phyloP scores from a whole-genome alignment of 2,113 vertebrate species.

The cat (Felis catus) region DNA sequence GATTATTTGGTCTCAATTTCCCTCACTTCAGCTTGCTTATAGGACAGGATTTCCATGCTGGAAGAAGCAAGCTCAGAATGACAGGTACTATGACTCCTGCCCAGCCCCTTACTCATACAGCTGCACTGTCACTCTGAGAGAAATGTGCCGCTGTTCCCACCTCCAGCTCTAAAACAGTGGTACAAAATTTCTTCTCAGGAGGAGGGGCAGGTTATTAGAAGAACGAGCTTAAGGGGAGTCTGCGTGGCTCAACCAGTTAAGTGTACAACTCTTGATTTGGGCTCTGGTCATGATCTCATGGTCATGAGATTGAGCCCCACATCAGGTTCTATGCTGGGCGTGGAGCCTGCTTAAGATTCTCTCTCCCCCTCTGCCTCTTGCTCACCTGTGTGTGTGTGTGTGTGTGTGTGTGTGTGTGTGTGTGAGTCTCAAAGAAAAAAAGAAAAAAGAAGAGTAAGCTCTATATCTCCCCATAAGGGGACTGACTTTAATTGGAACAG shows the following conservation, averaged over 20 bases:
- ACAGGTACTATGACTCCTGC: neutral
- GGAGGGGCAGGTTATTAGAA: neutral
- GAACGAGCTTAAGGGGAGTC: neutral
- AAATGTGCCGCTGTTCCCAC: neutral
- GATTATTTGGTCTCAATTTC: neutral
- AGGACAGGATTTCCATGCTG: neutral
- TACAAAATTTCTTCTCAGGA: constrained; percentile 7
- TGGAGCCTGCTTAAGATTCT: no score
- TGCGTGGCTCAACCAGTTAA: no score
- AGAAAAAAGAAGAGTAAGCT: neutral
- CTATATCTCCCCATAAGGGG: neutral
- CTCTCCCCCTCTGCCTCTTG: no score
- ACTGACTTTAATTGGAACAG: neutral
- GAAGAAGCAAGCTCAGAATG: constrained; percentile 22
- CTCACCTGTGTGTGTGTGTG: no score
- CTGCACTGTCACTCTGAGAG: neutral
- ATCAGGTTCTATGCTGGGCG: no score
- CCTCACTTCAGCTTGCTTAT: neutral
- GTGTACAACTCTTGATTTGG: no score
- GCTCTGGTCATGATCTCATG: no score
- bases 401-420: no score
- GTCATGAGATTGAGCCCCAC: no score
- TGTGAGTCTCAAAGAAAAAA: no score
- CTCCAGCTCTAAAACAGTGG: constrained; percentile 8
- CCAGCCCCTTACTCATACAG: neutral